Percentiles rank a stretch among this genome's conserved stretches.
Conservation (phyloP, 2,888 invertebrate species). For the Pammene aurita region DNA sequence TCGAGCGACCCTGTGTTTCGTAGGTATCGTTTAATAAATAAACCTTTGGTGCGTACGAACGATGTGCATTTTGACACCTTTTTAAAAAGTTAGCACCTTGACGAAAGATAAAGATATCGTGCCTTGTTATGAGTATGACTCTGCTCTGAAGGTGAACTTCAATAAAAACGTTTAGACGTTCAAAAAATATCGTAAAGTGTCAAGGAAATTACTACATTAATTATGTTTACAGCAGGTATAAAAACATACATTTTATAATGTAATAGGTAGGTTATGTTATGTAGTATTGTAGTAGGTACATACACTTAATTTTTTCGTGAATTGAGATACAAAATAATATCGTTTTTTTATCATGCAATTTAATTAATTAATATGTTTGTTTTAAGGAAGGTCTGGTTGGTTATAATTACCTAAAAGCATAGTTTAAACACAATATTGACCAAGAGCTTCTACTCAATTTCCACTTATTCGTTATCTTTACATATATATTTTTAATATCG, state of each 20-base stretch:
- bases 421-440: too few species aligned
- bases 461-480: too few species aligned
- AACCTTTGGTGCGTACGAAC: constrained; percentile 11
- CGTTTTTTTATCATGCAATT: too few species aligned
- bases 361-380: too few species aligned
- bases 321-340: too few species aligned
- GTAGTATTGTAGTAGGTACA: background rate
- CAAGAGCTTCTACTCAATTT: too few species aligned
- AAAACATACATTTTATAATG: background rate
- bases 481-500: too few species aligned
- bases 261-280: background rate
- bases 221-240: background rate
- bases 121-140: constrained; percentile 17
- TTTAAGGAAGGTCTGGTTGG: too few species aligned
- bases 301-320: too few species aligned
- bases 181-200: constrained; percentile 9
- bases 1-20: too few species aligned
- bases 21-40: constrained; percentile 8
- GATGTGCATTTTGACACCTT: constrained; percentile 17
- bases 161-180: constrained; percentile 15
- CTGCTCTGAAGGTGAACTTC: constrained; percentile 23
- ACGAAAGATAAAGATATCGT: constrained; percentile 20
- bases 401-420: too few species aligned
- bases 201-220: constrained; percentile 17
- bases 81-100: constrained; percentile 26